phyloP scores from a whole-genome alignment of 2,113 vertebrate species.

The Acrocephalus kingi region DNA sequence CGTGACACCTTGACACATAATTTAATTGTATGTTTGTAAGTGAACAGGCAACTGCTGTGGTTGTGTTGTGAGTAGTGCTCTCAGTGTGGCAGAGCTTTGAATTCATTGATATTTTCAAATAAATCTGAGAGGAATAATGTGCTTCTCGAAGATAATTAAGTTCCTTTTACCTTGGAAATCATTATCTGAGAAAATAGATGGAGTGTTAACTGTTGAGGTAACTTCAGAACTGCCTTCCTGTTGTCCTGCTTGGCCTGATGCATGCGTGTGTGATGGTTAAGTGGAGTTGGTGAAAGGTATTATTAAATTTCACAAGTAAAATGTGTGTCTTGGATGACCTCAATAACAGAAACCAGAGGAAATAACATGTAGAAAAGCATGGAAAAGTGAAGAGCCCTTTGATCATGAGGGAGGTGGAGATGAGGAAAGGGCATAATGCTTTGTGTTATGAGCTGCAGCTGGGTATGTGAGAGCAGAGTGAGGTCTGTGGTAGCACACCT shows the following conservation, averaged over 20 bases:
- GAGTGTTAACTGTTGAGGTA: not conserved
- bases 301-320: not conserved
- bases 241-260: not conserved
- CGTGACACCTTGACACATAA: not conserved
- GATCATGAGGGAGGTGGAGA: not conserved
- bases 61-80: not conserved
- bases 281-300: not conserved
- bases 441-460: not conserved
- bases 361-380: not conserved
- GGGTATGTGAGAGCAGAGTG: not conserved
- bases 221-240: not conserved
- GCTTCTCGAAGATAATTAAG: not conserved
- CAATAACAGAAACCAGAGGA: not conserved
- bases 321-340: not conserved
- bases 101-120: not conserved
- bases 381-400: not conserved
- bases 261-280: not conserved
- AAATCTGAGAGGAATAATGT: not conserved
- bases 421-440: not conserved
- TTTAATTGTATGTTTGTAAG: not conserved
- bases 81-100: not conserved
- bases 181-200: not conserved
- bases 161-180: not conserved
- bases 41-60: not conserved
- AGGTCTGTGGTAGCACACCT: not conserved